Percentiles rank a stretch among this genome's conserved stretches.
Conservation (phyloP, 1,140 invertebrate species). For the Drosophila melanogaster region Release_6_plus_ISO1_MT NT_033777.3:4459001-4459500, state of each 20-base stretch:
- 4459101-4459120: slow-evolving; percentile 61
- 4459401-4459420: neutral
- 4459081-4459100: slow-evolving; percentile 48
- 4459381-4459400: slow-evolving; percentile 9
- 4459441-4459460: neutral
- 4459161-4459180: slow-evolving; percentile 57
- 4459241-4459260: slow-evolving; percentile 11
- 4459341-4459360: slow-evolving; percentile 19
- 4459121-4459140: slow-evolving; percentile 32
- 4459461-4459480: no score
- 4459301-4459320: slow-evolving; percentile 35
- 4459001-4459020: slow-evolving; percentile 26
- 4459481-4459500: no score
- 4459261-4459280: neutral
- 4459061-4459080: slow-evolving; percentile 63
- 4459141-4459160: slow-evolving; percentile 60
- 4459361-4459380: slow-evolving; percentile 46
- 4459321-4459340: slow-evolving; percentile 48
- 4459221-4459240: slow-evolving; percentile 29
- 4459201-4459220: slow-evolving; percentile 44
- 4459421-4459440: no score
- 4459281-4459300: slow-evolving; percentile 13
- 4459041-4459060: slow-evolving; percentile 56
- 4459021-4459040: slow-evolving; percentile 63
- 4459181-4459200: slow-evolving; percentile 46